phyloP scores from a whole-genome alignment of 2,797 vertebrate species.

The Potorous gilbertii region DNA sequence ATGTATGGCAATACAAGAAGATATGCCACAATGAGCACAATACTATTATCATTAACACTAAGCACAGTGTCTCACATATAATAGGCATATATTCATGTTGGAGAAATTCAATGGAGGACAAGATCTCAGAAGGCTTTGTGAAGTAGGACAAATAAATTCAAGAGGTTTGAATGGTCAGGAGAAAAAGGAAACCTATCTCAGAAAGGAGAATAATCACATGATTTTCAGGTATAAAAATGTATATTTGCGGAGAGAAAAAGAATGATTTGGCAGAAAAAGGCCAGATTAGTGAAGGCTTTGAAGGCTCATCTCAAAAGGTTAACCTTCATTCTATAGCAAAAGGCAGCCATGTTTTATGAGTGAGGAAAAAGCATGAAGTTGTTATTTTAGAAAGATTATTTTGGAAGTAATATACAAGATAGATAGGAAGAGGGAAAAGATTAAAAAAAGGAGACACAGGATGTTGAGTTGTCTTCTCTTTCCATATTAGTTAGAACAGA shows the following conservation, averaged over 20 bases:
- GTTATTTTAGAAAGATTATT: neutral
- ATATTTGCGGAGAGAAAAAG: neutral
- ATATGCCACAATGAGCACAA: neutral
- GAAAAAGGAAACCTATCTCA: neutral
- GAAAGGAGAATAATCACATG: neutral
- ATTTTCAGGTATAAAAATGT: neutral
- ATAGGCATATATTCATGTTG: neutral
- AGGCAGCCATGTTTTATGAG: neutral
- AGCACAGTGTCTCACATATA: neutral
- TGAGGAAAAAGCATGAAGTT: neutral
- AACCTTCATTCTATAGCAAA: neutral
- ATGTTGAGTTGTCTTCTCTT: conserved; percentile 18
- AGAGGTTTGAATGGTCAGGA: neutral
- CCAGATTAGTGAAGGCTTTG: neutral
- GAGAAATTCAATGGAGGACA: neutral
- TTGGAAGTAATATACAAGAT: neutral
- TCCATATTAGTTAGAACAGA: neutral
- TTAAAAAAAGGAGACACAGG: conserved; percentile 32
- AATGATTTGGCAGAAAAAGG: neutral
- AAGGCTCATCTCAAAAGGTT: neutral
- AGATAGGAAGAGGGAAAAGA: neutral
- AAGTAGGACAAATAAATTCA: neutral
- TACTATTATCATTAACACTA: neutral
- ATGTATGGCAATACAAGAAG: neutral
- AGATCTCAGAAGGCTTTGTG: neutral